Base-by-base conservation (phyloP, 1,140 invertebrate genomes). In the Dendrolimus kikuchii region DNA sequence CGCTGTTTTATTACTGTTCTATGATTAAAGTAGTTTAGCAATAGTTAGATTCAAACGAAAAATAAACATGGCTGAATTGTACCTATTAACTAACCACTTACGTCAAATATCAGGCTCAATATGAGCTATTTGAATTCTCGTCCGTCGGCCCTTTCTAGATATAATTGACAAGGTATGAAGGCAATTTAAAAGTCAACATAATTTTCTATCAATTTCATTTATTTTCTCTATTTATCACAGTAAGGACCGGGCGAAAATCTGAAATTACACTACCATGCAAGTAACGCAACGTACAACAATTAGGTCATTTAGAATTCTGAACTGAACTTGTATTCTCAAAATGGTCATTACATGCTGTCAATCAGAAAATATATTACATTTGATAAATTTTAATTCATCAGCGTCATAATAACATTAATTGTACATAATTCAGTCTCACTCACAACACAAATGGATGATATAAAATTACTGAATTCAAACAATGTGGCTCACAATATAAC, bases 51-150 rank as follows among this genome's bases (percentile, higher is more conserved):
- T 72, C 71, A 65, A 77, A 80, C 62, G 63, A 74, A 79, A 64
- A 70, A 68, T 66, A 68, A 71, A 64, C 65, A 84, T 84, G 83
- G 81, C 81, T 80, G 68, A 66, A 71, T 84, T 81, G 68, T 80
- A 86, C 70, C 69, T 81, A 80, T 68, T 65, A 75, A 62, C 73
- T 80, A 83, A 66, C 62, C 73, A 77, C 73, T 77, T 81, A 74
- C 70, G 73, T 73, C 74, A 74, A 81, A 82, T 79, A 84, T 81
- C 77, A 69, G 66, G 81, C 83, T 86, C 83, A 86, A 86, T 84
- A 86, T 83, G 83, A 86, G 83, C 81, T 84, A 84, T 81, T 66
- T 71, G 65, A 73, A 82, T 81, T 81, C 69, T 83, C 78, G 70
- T 70, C 79, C 74, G 38, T 42, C 71, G 71, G 77, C 69, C 81